Conservation (phyloP, 2,797 vertebrate genomes). For the Glyptemys insculpta region DNA sequence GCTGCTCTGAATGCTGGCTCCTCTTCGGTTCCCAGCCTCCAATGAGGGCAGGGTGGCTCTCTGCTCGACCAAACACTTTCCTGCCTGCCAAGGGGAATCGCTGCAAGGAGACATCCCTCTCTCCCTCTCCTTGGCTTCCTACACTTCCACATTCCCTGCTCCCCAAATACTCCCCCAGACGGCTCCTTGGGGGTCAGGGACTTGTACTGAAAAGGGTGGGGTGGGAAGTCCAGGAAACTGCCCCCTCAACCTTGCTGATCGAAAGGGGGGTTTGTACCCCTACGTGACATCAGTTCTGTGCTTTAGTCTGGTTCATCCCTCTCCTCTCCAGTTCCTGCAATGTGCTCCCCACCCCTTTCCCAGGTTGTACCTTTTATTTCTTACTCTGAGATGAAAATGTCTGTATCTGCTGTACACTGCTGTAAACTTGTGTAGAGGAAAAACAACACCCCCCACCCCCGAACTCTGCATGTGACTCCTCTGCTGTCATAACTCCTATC, state of each 20-base stretch:
- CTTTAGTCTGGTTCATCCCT: background rate
- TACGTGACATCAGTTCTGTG: slow-evolving; percentile 15
- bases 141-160: background rate
- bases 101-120: background rate
- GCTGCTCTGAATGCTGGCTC: background rate
- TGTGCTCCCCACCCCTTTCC: slow-evolving; percentile 21
- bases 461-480: slow-evolving; percentile 43
- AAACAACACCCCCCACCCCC: background rate
- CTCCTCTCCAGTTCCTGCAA: background rate
- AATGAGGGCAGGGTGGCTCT: background rate
- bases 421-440: slow-evolving; percentile 61
- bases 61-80: background rate
- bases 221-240: background rate
- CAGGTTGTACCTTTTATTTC: slow-evolving; percentile 48
- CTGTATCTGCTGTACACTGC: slow-evolving; percentile 78
- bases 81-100: background rate
- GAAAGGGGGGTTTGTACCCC: background rate
- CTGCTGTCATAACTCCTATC: background rate
- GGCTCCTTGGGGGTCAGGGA: background rate
- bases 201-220: background rate
- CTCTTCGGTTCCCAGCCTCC: background rate
- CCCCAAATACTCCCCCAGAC: background rate
- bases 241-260: background rate
- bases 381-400: slow-evolving; percentile 66
- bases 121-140: background rate